Base-by-base conservation (phyloP, 2,888 invertebrate genomes). In the Sericinus montela region DNA sequence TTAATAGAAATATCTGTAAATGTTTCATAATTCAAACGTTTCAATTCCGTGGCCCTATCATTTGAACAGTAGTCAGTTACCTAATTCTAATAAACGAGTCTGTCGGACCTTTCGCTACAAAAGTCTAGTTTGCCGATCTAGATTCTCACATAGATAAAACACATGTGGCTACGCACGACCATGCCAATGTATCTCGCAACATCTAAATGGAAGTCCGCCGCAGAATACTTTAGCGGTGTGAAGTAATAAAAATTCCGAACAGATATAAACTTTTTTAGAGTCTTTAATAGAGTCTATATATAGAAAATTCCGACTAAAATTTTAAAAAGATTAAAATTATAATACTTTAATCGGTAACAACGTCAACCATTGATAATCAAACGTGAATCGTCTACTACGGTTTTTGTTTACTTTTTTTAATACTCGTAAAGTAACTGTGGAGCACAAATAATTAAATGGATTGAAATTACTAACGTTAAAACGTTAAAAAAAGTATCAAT, bases 71-170 rank as follows among this genome's bases (percentile, higher is more conserved):
- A 50, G 52, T 37, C 45, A 39, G 19, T 51, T 51, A 60, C 71
- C 75, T 58, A 70, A 62, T 74, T 69, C 71, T 55, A 46, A 46
- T 56, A 59, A 71, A 69, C 75, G 68, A 69, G 80, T 74, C 68
- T 58, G 57, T 53, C 53, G 80, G 81, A 85, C 84, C 84, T 86
- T 84, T 85, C 80, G 69, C 75, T 67, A 72, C 78, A 70, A 78
- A 76, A 78, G 78, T 82, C 72, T 75, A 70, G 67, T 60, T 63
- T 16, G 59, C 53, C 66, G 80, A 77, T 81, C 82, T 82, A 83
- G 84, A 84, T 85, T 69, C 57, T 62, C 59, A 58, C 54, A 58
- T 60, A 72, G 80, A 82, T 81, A 76, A 43, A 72, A 71, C 66
- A 65, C 65, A 64, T 70, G 60, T 70, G 69, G 65, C 65, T 59